Base-by-base conservation (phyloP, 2,888 invertebrate genomes). In the Omphaloscelis lunosa region DNA sequence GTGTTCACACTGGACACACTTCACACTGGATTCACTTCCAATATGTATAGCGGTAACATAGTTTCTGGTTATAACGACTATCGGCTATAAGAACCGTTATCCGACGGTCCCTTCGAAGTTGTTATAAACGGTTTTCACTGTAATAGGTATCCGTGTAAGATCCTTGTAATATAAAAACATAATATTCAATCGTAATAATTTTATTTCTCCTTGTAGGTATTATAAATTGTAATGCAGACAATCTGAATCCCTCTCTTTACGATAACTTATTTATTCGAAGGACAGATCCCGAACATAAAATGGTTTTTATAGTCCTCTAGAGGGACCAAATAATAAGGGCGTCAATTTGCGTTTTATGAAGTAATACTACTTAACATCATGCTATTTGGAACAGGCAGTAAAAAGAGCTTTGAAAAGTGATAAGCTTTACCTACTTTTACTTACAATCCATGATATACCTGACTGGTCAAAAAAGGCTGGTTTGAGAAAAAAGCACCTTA, bases 291-390 rank as follows among this genome's bases (percentile, higher is more conserved):
- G 69, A 63, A 73, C 70, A 34, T 85, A 84, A 85, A 84, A 79
- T 63, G 20, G 58, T 63, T 85, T 84, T 85, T 86, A 85, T 82
- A 62, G 71, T 62, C 74, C 58, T 56, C 72, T 76, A 53, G 59
- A 78, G 81, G 66, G 51, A 45, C 34, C 56, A 73, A 74, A 85
- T 86, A 85, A 85, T 84, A 84, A 84, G 86, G 79, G 82, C 67
- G 68, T 85, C 86, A 70, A 82, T 79, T 85, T 82, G 51, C 79
- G 39, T 84, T 85, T 86, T 86, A 84, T 73, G 79, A 75, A 72
- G 62, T 76, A 72, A 77, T 75, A 75, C 70, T 86, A 86, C 74
- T 77, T 77, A 84, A 85, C 70, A 58, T 82, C 65, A 65, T 51
- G 83, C 45, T 75, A 71, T 77, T 73, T 61, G 62, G 34, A 77